These are phyloP conservation scores for Rosalia funebris DNA, from an alignment of 2,888 invertebrate genomes.

Conservation along the genomic window DNA sequence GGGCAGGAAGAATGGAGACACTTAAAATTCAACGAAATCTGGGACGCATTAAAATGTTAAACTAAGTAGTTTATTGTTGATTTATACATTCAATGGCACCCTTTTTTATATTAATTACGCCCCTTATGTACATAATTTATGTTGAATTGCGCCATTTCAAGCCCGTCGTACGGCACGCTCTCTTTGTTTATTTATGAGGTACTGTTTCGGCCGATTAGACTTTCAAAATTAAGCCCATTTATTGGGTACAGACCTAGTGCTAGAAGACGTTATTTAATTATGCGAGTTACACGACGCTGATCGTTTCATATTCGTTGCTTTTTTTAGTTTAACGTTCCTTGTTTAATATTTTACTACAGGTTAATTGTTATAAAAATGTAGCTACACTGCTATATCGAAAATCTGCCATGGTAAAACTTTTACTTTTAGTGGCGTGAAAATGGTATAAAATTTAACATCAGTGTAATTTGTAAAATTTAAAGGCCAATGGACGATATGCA, in stretches of 20 bases:
- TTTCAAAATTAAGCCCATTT: neutral
- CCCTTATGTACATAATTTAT: slow-evolving; percentile 29
- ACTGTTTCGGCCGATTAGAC: neutral
- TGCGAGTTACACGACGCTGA: too few species aligned
- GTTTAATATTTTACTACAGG: too few species aligned
- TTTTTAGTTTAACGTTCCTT: too few species aligned
- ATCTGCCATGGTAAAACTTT: too few species aligned
- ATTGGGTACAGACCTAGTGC: neutral
- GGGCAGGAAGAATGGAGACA: slow-evolving; percentile 4
- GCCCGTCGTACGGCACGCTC: neutral
- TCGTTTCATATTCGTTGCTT: too few species aligned
- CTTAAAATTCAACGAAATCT: slow-evolving; percentile 20
- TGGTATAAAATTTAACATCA: too few species aligned
- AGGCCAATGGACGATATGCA: too few species aligned
- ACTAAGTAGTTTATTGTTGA: slow-evolving; percentile 6
- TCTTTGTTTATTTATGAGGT: slow-evolving; percentile 1
- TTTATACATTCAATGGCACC: slow-evolving; percentile 38
- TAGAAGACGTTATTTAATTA: neutral
- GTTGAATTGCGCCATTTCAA: neutral
- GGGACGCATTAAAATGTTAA: slow-evolving; percentile 17
- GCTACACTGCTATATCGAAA: too few species aligned
- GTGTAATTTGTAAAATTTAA: too few species aligned
- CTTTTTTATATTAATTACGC: slow-evolving; percentile 29
- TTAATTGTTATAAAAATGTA: too few species aligned
- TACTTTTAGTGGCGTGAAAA: too few species aligned